These are phyloP conservation scores for Sinelater perroti DNA, from an alignment of 2,888 invertebrate genomes.

Conservation along the genomic window DNA sequence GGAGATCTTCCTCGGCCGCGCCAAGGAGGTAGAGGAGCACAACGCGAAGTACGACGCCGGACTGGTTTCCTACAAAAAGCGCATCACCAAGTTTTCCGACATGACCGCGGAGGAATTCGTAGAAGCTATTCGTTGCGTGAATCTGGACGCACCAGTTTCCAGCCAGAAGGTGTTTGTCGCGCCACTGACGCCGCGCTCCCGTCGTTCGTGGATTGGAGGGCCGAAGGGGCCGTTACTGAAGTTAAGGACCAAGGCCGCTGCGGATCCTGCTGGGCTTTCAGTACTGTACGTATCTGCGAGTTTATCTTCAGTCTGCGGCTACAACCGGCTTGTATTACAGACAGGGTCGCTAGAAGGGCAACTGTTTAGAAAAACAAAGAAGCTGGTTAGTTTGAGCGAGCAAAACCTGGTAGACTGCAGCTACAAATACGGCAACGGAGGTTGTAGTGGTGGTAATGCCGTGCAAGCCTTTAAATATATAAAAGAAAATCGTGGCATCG, in stretches of 20 bases:
- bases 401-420: too few species aligned
- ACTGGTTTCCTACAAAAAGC: not conserved
- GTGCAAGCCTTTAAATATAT: conserved; percentile 88
- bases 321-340: conserved; percentile 63
- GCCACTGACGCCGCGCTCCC: too few species aligned
- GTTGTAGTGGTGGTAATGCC: conserved; percentile 87
- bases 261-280: too few species aligned
- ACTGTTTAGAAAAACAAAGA: conserved; percentile 82
- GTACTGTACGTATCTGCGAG: too few species aligned
- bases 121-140: too few species aligned
- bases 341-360: conserved; percentile 91
- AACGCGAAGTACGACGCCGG: not conserved
- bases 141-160: too few species aligned
- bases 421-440: conserved; percentile 85
- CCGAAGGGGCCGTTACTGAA: too few species aligned
- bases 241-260: too few species aligned
- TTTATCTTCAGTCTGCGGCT: too few species aligned
- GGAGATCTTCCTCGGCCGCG: not conserved
- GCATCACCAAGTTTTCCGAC: not conserved
- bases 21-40: not conserved
- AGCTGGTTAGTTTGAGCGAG: conserved; percentile 85
- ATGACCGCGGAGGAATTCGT: not conserved
- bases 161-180: too few species aligned
- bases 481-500: conserved; percentile 84
- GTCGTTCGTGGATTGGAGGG: too few species aligned